Conservation (phyloP, 2,113 vertebrate species). For the Coregonus clupeaformis region DNA sequence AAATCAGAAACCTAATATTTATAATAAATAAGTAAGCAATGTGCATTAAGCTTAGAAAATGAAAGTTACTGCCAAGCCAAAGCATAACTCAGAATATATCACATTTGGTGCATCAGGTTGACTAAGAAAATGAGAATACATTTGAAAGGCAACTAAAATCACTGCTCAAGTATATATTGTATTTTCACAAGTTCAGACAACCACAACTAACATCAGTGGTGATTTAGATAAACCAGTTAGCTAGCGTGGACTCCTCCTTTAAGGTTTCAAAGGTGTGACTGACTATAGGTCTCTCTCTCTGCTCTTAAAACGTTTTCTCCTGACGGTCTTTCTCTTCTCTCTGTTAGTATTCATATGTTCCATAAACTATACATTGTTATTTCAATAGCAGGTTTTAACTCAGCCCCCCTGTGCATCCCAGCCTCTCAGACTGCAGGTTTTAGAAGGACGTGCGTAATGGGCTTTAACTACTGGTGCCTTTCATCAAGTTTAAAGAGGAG, state of each 20-base stretch:
- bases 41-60: not conserved
- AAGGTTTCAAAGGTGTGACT: constrained; percentile 69
- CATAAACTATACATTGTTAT: constrained; percentile 44
- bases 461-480: constrained; percentile 75
- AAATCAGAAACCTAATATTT: too few relatives aligned
- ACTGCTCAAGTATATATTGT: constrained; percentile 64
- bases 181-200: constrained; percentile 70
- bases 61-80: not conserved
- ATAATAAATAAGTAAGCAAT: not conserved
- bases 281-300: constrained; percentile 53
- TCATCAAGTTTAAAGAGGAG: constrained; percentile 79
- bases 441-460: constrained; percentile 71
- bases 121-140: constrained; percentile 6
- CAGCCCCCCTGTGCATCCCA: constrained; percentile 48
- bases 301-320: constrained; percentile 49
- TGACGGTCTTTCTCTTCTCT: constrained; percentile 19
- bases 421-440: constrained; percentile 62
- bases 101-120: too few relatives aligned
- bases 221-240: constrained; percentile 75
- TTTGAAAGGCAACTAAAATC: constrained; percentile 58
- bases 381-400: constrained; percentile 54
- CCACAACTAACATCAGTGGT: constrained; percentile 66
- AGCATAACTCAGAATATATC: too few relatives aligned
- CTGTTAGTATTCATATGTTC: constrained; percentile 50
- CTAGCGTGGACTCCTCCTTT: constrained; percentile 62